Evolutionary conservation across 2,797 vertebrate species (phyloP).

Genomic region (Enteromius treurensis): DNA sequence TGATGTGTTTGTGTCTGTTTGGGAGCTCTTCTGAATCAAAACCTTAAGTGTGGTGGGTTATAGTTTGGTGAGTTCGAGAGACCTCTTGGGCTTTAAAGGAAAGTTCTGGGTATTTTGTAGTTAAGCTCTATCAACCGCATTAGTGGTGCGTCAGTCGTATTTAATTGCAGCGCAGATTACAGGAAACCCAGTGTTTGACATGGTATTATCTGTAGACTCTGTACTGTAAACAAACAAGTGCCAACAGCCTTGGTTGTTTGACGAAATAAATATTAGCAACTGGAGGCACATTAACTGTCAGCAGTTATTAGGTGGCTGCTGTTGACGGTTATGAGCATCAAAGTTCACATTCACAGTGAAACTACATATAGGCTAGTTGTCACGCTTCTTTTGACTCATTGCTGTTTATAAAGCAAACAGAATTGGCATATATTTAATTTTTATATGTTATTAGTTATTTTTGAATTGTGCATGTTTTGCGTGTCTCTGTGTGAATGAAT

Average conservation of each 20-base stretch:
- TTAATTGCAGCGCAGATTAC: neutral
- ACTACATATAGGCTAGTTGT: neutral
- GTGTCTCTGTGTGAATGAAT: no score
- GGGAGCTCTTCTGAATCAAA: neutral
- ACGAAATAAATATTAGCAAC: neutral
- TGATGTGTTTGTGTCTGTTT: neutral
- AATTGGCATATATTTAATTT: neutral
- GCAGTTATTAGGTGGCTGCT: neutral
- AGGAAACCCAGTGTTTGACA: neutral
- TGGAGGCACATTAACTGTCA: neutral
- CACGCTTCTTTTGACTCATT: neutral
- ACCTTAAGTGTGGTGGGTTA: neutral
- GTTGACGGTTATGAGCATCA: neutral
- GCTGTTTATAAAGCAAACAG: neutral
- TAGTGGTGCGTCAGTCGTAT: neutral
- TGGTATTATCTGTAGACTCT: neutral
- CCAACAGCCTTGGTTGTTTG: neutral
- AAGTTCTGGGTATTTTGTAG: slow-evolving; percentile 1
- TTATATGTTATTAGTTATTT: no score
- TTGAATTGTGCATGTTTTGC: no score
- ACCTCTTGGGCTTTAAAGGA: neutral
- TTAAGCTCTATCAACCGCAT: neutral
- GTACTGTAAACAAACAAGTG: neutral
- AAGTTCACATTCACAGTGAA: neutral
- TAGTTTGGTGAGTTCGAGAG: neutral